A percentile compares a stretch with the other conserved stretches of the same genome.
Conservation (phyloP, 2,797 vertebrate genomes). For the Phaenicophaeus curvirostris region DNA sequence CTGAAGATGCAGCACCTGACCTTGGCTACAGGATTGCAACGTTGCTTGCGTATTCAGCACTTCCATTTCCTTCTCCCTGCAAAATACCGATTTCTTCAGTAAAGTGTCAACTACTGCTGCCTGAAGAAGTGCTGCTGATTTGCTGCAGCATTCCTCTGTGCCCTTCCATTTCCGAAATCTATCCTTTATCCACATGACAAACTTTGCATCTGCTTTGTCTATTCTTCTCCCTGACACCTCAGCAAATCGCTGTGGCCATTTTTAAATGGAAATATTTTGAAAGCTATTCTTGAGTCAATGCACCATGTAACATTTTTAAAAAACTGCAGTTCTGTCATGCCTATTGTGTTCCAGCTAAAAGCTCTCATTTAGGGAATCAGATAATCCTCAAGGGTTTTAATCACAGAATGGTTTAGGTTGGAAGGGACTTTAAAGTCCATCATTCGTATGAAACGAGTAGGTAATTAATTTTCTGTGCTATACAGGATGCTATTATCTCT, state of each 20-base stretch:
- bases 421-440: background rate
- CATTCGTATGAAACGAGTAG: background rate
- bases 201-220: background rate
- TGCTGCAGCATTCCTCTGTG: background rate
- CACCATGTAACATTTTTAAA: background rate
- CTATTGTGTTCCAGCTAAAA: background rate
- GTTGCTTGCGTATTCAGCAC: background rate
- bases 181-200: background rate
- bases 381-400: background rate
- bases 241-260: background rate
- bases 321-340: background rate
- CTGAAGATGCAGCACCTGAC: background rate
- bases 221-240: background rate
- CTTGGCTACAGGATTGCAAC: background rate
- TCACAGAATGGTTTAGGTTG: too few species aligned
- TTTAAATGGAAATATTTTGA: background rate
- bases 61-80: background rate
- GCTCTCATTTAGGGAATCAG: background rate
- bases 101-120: background rate
- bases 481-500: background rate
- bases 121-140: background rate
- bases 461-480: background rate
- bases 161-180: background rate
- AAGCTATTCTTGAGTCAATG: background rate
- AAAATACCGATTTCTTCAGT: background rate